Evolutionary conservation across 2,797 vertebrate genomes (phyloP).

Genomic region (Cossypha niveicapilla): DNA sequence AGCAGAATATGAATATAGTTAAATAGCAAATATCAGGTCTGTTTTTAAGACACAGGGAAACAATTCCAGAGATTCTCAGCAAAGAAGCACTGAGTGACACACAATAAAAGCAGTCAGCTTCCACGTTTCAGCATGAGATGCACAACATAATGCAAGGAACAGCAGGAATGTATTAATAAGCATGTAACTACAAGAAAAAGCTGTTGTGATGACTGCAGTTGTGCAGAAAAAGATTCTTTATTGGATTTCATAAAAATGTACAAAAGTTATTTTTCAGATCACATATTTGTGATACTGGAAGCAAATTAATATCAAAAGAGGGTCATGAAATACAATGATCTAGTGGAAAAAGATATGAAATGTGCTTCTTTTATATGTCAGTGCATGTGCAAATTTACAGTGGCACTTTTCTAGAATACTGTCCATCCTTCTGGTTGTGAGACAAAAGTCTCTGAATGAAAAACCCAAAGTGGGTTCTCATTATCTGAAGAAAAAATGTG

Average conservation of each 20-base stretch:
- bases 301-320: neutral
- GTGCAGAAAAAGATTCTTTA: neutral
- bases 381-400: neutral
- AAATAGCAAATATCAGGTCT: conserved; percentile 19
- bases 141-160: neutral
- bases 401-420: neutral
- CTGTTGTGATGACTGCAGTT: neutral
- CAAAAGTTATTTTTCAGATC: neutral
- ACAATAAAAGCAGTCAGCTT: neutral
- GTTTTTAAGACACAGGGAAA: neutral
- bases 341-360: neutral
- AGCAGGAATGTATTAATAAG: conserved; percentile 10
- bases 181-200: neutral
- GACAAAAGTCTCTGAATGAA: neutral
- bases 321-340: neutral
- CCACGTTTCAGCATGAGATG: neutral
- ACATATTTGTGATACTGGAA: neutral
- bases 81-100: neutral
- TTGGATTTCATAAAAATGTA: neutral
- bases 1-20: neutral
- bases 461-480: neutral
- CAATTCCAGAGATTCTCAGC: conserved; percentile 23
- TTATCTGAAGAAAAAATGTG: neutral
- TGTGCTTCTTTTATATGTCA: neutral
- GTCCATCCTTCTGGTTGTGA: neutral